Evolutionary conservation across 92 coral and sea anemone species (phyloP).

Genomic region (Epizoanthus rinbou): DNA sequence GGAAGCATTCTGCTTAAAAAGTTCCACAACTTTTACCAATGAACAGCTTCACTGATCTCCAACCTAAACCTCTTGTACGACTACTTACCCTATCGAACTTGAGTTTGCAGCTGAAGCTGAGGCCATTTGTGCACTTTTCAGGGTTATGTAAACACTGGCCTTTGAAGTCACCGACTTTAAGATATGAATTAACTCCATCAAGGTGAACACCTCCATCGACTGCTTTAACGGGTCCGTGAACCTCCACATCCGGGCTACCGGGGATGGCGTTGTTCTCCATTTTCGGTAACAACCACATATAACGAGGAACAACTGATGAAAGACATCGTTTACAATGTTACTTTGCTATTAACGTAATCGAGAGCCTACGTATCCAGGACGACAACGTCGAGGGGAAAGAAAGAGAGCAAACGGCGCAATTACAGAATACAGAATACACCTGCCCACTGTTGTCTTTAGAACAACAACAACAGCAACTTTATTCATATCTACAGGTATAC

Average conservation of each 20-base stretch:
- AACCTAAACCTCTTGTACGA: background rate
- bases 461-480: no score
- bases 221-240: conserved; percentile 88
- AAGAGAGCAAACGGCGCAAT: background rate
- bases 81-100: conserved; percentile 84
- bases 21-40: no score
- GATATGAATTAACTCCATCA: conserved; percentile 76
- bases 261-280: conserved; percentile 68
- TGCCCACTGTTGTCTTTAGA: no score
- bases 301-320: conserved; percentile 82
- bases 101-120: conserved; percentile 94
- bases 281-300: conserved; percentile 93
- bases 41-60: no score
- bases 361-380: no score
- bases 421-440: background rate
- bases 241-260: conserved; percentile 89
- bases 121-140: conserved; percentile 82
- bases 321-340: background rate
- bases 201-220: conserved; percentile 94
- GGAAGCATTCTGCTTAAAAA: no score
- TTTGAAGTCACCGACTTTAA: conserved; percentile 86
- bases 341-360: no score
- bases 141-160: conserved; percentile 87
- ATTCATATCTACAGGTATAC: no score
- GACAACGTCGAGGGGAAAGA: background rate